Evolutionary conservation across 2,888 invertebrate species (phyloP).

Genomic region (Ditylenchus weischeri): DNA sequence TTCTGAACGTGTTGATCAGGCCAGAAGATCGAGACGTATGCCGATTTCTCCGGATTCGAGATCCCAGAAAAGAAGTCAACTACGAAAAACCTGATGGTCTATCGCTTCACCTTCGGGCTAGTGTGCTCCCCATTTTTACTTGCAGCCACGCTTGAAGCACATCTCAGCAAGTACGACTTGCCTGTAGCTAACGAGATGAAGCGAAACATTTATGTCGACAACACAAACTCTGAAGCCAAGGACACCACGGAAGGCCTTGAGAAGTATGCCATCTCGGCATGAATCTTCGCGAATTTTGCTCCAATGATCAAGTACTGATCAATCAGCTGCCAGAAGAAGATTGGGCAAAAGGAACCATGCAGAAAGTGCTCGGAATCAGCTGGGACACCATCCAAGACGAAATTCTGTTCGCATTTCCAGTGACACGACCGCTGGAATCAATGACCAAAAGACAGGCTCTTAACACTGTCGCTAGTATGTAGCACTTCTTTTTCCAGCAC

Average conservation of each 20-base stretch:
- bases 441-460: conserved; percentile 21
- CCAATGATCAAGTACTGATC: background rate
- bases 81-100: conserved; percentile 19
- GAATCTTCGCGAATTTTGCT: conserved; percentile 14
- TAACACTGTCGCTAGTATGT: conserved; percentile 15
- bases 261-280: conserved; percentile 9
- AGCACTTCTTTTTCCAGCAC: conserved; percentile 20
- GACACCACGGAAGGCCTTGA: conserved; percentile 1
- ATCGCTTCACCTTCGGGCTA: conserved; percentile 29
- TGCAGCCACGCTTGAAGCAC: conserved; percentile 17
- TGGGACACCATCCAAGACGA: conserved; percentile 17
- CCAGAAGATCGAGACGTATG: conserved; percentile 10
- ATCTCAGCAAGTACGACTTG: conserved; percentile 14
- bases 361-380: conserved; percentile 7
- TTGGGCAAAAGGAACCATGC: background rate
- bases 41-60: conserved; percentile 22
- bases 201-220: conserved; percentile 27
- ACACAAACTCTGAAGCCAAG: conserved; percentile 14
- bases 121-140: conserved; percentile 23
- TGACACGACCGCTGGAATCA: background rate
- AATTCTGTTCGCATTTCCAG: background rate
- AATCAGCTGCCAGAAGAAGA: background rate
- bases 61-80: conserved; percentile 13
- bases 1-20: conserved; percentile 23
- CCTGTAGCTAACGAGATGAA: conserved; percentile 14